These are phyloP conservation scores for Polydrusus cervinus DNA, from an alignment of 2,888 invertebrate species.

Conservation along the genomic window DNA sequence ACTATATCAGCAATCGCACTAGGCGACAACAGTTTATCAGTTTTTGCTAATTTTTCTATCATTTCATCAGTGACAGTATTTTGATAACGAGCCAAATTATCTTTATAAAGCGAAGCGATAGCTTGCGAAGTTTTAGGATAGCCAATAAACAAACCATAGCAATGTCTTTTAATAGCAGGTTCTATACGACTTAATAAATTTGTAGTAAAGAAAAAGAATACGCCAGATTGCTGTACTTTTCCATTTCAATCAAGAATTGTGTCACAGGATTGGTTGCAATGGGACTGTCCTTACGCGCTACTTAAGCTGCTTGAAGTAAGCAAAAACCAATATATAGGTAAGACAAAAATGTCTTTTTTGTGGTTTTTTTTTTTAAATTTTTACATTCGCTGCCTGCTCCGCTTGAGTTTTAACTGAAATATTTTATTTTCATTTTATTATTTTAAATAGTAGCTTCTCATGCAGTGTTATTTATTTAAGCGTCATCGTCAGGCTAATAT, in stretches of 20 bases:
- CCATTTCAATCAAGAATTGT: conserved; percentile 27
- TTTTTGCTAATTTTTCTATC: neutral
- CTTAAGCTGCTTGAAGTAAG: too few relatives aligned
- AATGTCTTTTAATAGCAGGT: conserved; percentile 9
- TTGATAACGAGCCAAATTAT: conserved; percentile 12
- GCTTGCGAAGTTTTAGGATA: conserved; percentile 14
- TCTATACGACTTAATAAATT: conserved; percentile 14
- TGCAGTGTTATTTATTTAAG: too few relatives aligned
- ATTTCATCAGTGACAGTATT: conserved; percentile 6
- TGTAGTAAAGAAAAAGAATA: conserved; percentile 18
- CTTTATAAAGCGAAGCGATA: conserved; percentile 1
- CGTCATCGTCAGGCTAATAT: too few relatives aligned
- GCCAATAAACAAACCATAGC: conserved; percentile 15
- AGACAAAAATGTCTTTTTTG: too few relatives aligned
- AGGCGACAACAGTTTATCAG: conserved; percentile 1
- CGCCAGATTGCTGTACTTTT: conserved; percentile 5
- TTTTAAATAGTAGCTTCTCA: too few relatives aligned
- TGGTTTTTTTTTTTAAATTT: too few relatives aligned
- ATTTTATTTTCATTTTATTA: too few relatives aligned
- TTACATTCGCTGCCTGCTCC: too few relatives aligned
- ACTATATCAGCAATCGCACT: conserved; percentile 24
- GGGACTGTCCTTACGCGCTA: neutral
- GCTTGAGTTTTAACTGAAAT: too few relatives aligned
- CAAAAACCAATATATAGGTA: too few relatives aligned
- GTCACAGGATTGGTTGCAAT: conserved; percentile 4